These are phyloP conservation scores for Glyphotaelius pellucidus DNA, from an alignment of 2,888 invertebrate species.

Conservation along the genomic window DNA sequence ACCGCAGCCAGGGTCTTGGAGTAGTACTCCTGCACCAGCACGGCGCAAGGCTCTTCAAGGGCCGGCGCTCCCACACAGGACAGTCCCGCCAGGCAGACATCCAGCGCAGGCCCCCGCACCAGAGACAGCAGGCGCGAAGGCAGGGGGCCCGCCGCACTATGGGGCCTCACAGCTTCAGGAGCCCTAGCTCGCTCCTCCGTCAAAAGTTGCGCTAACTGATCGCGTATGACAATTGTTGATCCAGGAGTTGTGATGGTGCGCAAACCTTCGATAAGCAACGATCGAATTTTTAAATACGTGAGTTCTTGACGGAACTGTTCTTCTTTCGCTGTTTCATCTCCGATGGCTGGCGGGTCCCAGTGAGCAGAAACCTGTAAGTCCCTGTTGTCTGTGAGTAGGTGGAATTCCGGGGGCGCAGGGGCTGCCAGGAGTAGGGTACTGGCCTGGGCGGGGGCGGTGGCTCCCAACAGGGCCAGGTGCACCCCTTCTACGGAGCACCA, in stretches of 20 bases:
- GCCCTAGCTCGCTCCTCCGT: background rate
- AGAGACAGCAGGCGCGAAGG: constrained; percentile 67
- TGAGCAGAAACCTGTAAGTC: constrained; percentile 83
- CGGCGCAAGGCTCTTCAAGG: constrained; percentile 64
- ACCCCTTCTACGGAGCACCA: constrained; percentile 82
- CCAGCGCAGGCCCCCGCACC: constrained; percentile 73
- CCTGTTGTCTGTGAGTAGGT: constrained; percentile 84
- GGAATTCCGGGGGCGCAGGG: constrained; percentile 71
- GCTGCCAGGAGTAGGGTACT: constrained; percentile 37
- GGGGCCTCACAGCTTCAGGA: background rate
- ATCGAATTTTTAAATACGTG: background rate
- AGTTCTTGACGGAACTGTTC: constrained; percentile 21
- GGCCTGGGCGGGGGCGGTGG: constrained; percentile 53
- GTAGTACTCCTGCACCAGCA: constrained; percentile 52
- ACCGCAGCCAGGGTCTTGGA: constrained; percentile 54
- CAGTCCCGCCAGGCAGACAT: constrained; percentile 71
- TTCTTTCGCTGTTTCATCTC: background rate
- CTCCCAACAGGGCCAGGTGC: constrained; percentile 80
- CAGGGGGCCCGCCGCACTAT: constrained; percentile 58
- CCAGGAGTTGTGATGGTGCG: background rate
- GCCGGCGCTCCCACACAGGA: constrained; percentile 68
- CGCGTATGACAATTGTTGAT: background rate
- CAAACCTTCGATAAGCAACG: constrained; percentile 5
- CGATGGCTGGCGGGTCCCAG: constrained; percentile 31
- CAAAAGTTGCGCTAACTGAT: background rate